Percentiles rank a stretch among this genome's conserved stretches.
phyloP scores from a whole-genome alignment of 2,888 invertebrate genomes.

The Minunthozetes semirufus region DNA sequence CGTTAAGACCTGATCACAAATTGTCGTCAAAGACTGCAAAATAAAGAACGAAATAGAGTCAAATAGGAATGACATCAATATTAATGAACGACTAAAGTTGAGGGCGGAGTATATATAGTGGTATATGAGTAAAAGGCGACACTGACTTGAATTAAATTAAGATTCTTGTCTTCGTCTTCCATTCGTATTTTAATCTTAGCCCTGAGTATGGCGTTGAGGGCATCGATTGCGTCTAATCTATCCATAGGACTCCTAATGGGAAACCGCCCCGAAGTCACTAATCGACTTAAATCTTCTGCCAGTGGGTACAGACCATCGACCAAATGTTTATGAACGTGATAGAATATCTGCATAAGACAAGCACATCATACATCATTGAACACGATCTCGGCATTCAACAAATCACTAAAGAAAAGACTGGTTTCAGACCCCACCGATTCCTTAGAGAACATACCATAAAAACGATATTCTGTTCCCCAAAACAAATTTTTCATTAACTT shows the following conservation, averaged over 20 bases:
- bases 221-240: slow-evolving; percentile 43
- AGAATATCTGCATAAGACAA: slow-evolving; percentile 38
- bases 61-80: slow-evolving; percentile 27
- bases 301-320: slow-evolving; percentile 43
- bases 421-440: background rate
- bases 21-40: slow-evolving; percentile 41
- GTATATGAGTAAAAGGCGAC: slow-evolving; percentile 8
- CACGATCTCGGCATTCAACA: background rate
- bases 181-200: slow-evolving; percentile 42
- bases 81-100: slow-evolving; percentile 18
- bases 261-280: slow-evolving; percentile 33
- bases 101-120: slow-evolving; percentile 2
- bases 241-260: slow-evolving; percentile 43
- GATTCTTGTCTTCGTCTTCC: slow-evolving; percentile 41
- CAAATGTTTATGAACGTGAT: slow-evolving; percentile 43
- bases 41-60: slow-evolving; percentile 34
- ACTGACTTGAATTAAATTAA: slow-evolving; percentile 42
- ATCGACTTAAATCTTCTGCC: slow-evolving; percentile 41
- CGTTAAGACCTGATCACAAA: slow-evolving; percentile 42
- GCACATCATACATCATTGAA: background rate
- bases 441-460: background rate
- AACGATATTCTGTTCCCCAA: background rate
- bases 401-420: background rate
- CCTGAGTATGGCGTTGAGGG: slow-evolving; percentile 42
- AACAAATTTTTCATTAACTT: background rate